Evolutionary conservation across 2,797 vertebrate genomes (phyloP), one percentile per base, ranked within the genome.

Genomic region (Coranthus polyacanthus): DNA sequence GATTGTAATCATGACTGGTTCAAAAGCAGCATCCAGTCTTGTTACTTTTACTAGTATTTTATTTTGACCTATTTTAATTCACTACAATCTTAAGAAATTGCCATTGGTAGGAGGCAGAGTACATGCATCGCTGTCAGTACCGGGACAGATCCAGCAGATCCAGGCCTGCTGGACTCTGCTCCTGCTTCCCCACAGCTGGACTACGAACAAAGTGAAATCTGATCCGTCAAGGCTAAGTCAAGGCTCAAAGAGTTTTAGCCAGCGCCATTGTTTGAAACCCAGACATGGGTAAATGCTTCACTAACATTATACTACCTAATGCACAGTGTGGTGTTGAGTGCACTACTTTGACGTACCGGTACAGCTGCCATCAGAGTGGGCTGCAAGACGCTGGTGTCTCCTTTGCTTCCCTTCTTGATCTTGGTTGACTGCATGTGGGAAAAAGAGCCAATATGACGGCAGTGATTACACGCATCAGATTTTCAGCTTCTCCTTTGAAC

Each of bases 351-450:
- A 76, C 85, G 1, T 85, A 92, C 91, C 21, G 91, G 91, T 17
- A 99, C 98, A 44, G 97, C 96, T 63, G 96, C 96, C 96, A 99
- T 97, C 53, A 99, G 88, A 9, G 96, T 98, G 59, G 97, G 98
- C 62, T 93, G 95, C 74, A 99, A 92, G 24, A 93, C 79, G 36
- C 95, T 95, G 66, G 94, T 91, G 79, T 99, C 98, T 57, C 98
- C 98, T 83, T 94, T 95, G 88, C 96, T 98, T 90, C 98, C 98
- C 85, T 92, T 96, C 90, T 98, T 99, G 86, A 99, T 98, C 94
- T 97, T 98, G 21, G 96, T 94, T 20, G 97, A 99, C 97, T 99
- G 76, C 41, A 17, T 36, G 52, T 46, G 17, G 52, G 15, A 59
- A 78, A 34, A 50, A 16, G 1, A 84, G 72, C 64, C 20, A 37